These are phyloP conservation scores for Holothuria glaberrima DNA, from an alignment of 35 echinoderm and acorn worm species.

Conservation along the genomic window DNA sequence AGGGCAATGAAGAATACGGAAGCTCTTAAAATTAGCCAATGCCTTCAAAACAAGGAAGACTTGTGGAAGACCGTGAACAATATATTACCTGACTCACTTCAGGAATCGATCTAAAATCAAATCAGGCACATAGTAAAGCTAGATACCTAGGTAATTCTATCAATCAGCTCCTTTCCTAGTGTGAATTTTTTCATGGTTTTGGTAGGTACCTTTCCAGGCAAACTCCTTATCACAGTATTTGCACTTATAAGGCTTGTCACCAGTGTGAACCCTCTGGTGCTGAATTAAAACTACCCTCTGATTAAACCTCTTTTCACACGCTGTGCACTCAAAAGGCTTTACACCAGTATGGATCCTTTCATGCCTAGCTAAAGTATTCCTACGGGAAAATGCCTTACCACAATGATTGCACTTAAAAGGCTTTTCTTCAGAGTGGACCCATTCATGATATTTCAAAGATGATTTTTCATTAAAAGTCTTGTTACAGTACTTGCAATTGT, in stretches of 20 bases:
- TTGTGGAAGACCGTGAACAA: too few relatives aligned
- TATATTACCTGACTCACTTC: too few relatives aligned
- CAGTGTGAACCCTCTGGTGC: slow-evolving; percentile 30
- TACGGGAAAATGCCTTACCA: not conserved
- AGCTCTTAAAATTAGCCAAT: too few relatives aligned
- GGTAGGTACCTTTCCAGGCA: not conserved
- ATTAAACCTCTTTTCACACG: slow-evolving; percentile 40
- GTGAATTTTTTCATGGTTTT: slow-evolving; percentile 35
- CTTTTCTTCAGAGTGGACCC: slow-evolving; percentile 40
- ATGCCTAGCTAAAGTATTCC: not conserved
- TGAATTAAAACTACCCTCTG: not conserved
- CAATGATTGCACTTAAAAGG: slow-evolving; percentile 41
- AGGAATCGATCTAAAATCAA: too few relatives aligned
- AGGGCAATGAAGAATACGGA: too few relatives aligned
- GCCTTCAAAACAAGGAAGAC: too few relatives aligned
- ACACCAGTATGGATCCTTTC: slow-evolving; percentile 39
- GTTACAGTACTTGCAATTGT: slow-evolving; percentile 34
- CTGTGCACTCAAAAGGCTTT: slow-evolving; percentile 43
- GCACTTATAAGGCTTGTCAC: slow-evolving; percentile 48
- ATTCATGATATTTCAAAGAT: not conserved
- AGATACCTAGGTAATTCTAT: not conserved
- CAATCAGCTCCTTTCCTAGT: not conserved
- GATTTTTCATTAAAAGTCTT: not conserved
- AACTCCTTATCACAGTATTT: slow-evolving; percentile 35
- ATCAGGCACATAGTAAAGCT: too few relatives aligned